A percentile compares a stretch with the other conserved stretches of the same genome.
Conservation (phyloP, 2,797 vertebrate species). For the Diplodus puntazzo region DNA sequence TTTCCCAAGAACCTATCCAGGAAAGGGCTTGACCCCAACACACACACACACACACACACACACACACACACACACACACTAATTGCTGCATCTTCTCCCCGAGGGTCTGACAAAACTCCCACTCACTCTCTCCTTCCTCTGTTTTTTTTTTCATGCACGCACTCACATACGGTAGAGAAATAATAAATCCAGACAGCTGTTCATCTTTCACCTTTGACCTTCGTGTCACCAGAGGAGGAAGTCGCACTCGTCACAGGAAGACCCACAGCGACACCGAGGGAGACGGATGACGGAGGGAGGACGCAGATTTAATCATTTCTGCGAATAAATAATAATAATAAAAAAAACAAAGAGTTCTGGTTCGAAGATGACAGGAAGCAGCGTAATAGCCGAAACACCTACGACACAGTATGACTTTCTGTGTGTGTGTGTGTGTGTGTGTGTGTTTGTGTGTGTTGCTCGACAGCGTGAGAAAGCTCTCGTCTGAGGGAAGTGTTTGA, state of each 20-base stretch:
- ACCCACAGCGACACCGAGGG: slow-evolving; percentile 9
- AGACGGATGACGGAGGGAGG: neutral
- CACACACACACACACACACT: slow-evolving; percentile 16
- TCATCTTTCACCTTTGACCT: slow-evolving; percentile 52
- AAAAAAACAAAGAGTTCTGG: neutral
- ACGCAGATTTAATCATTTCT: neutral
- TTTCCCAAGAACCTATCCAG: slow-evolving; percentile 64
- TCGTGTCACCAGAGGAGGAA: slow-evolving; percentile 54
- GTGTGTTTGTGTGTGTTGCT: slow-evolving; percentile 23
- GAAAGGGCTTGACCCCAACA: slow-evolving; percentile 45
- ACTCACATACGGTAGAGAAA: neutral
- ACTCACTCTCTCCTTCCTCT: slow-evolving; percentile 15
- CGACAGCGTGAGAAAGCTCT: slow-evolving; percentile 72
- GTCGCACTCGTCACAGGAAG: slow-evolving; percentile 27
- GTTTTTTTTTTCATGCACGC: slow-evolving; percentile 4
- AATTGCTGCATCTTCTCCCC: slow-evolving; percentile 5
- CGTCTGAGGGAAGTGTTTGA: slow-evolving; percentile 55
- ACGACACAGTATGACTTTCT: neutral
- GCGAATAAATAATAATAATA: too few species aligned
- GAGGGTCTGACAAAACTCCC: slow-evolving; percentile 26
- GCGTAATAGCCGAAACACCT: fast-evolving
- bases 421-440: slow-evolving; percentile 15
- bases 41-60: slow-evolving; percentile 28
- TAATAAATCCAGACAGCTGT: slow-evolving; percentile 46
- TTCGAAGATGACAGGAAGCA: neutral